Base-by-base conservation (phyloP, 2,797 vertebrate species). In the Microchirus variegatus region DNA sequence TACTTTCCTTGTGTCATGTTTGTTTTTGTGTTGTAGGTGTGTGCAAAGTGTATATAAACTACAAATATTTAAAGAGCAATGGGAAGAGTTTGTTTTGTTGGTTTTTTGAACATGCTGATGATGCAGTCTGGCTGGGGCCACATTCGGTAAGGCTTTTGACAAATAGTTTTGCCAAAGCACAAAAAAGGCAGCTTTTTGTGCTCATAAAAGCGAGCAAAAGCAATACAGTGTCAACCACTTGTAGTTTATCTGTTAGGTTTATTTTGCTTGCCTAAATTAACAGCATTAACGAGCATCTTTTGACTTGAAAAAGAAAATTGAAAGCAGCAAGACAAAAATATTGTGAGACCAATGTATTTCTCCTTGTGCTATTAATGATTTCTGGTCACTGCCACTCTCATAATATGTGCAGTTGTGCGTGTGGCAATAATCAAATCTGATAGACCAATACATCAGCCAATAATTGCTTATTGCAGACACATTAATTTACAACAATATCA, bases 41-140 rank as follows among this genome's bases (percentile, higher is more conserved):
- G 38, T 50, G 13, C 14, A 60, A 19, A 56, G 47, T 51, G 35
- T 54, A 51, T 40, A 26, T 31, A 31, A 5, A 5, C 5, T 57
- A 66, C 54, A 10, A 66, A 70, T 62, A 70, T 66, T 67, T 51
- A 63, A 68, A 56, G 50, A 37, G 42, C 55, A 42, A 15, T 42
- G 41, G 41, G 31, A 31, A 31, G 31, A 31, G 31, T n/a, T n/a
- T 42, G 15, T 51, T 44, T 35, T 46, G 59, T 53, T 40, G 22
- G 13, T 50, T 35, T 26, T 55, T 35, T 43, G 8, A 67, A 67
- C 49, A 15, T 52, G 51, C 63, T 67, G 74, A 77, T n/a, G 50
- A 55, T 47, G 63, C 73, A 67, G 51, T 64, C 18, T 59, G 4
- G 22, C 46, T 11, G 53, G 49, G 56, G 31, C 31, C 31, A 31